Evolutionary conservation across 2,888 invertebrate species (phyloP).

Genomic region (Nomada ruficornis): DNA sequence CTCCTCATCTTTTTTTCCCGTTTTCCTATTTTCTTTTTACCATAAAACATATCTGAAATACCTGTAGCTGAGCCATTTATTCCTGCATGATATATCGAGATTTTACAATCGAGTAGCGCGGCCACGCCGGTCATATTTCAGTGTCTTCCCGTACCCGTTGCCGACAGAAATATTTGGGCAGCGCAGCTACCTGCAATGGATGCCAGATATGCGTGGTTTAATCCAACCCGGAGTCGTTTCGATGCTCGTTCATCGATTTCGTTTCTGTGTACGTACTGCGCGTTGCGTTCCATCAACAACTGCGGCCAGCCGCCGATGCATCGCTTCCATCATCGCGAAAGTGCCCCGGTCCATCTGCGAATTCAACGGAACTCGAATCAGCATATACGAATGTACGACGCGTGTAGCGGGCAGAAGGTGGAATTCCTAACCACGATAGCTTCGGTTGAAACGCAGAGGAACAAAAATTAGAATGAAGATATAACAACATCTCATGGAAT

Average conservation of each 20-base stretch:
- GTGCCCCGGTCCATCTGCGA: constrained; percentile 13
- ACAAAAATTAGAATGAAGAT: too few relatives aligned
- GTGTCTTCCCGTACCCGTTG: constrained; percentile 59
- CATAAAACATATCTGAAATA: constrained; percentile 30
- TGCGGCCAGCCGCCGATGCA: constrained; percentile 15
- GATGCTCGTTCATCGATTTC: constrained; percentile 59
- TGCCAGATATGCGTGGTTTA: constrained; percentile 65
- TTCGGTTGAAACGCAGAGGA: neutral
- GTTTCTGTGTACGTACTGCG: constrained; percentile 23
- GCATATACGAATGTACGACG: neutral
- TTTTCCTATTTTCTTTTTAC: neutral
- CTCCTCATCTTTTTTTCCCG: neutral
- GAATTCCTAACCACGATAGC: neutral
- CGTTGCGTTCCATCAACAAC: constrained; percentile 35
- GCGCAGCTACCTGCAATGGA: constrained; percentile 57
- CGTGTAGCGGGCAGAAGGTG: neutral
- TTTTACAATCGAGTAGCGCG: constrained; percentile 51
- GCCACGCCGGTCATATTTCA: constrained; percentile 64
- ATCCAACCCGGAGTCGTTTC: constrained; percentile 50
- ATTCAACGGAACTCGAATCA: constrained; percentile 6
- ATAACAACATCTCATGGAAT: too few relatives aligned
- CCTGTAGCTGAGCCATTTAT: constrained; percentile 36
- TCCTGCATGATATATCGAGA: constrained; percentile 60
- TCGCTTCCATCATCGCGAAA: neutral
- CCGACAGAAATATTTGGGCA: constrained; percentile 63